Evolutionary conservation across 2,113 vertebrate genomes (phyloP), one percentile per base, ranked within the genome.

Genomic region (Chunga burmeisteri): DNA sequence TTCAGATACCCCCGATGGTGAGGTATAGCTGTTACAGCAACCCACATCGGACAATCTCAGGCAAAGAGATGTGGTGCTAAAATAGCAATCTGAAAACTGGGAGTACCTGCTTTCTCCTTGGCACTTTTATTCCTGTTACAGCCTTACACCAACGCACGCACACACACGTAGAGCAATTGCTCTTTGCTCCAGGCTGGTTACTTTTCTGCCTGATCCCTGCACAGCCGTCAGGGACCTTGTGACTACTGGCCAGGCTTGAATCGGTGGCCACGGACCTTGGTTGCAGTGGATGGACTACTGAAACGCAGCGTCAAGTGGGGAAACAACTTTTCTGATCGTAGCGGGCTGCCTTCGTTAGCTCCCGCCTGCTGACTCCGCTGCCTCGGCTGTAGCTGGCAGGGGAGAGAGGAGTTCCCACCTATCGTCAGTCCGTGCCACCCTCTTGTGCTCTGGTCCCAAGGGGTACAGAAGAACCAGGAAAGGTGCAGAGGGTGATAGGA

Each of bases 381-480:
- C 68, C 52, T 30, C 5, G 26, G 84, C 30, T 26, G 46, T 19
- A 47, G 23, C 67, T 74, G 20, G 38, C 34, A 62, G 27, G 20
- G 32, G 38, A 75, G 38, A 70, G 20, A 66, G 32, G 30, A 38
- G 55, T 26, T 79, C 12, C 44, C 23, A n/a, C 20, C 5, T 26
- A 2, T 22, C 49, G 30, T 53, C n/a, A 46, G 2, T 7, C 34
- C 1, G 0, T 53, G 50, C 16, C 19, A 8, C 0, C 1, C 36
- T 55, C 65, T 50, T 11, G 10, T n/a, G 46, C 25, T 55, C 14
- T 46, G 18, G 15, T 68, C 47, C 56, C 32, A 19, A 19, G 11
- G 32, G 19, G 47, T 9, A 21, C 12, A 42, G 71, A 34, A 65
- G 65, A 47, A 23, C 13, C 20, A 59, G 44, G 53, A 80, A 63